Evolutionary conservation across 1,140 invertebrate species (phyloP).

Genomic region (Aphelinus certus): DNA sequence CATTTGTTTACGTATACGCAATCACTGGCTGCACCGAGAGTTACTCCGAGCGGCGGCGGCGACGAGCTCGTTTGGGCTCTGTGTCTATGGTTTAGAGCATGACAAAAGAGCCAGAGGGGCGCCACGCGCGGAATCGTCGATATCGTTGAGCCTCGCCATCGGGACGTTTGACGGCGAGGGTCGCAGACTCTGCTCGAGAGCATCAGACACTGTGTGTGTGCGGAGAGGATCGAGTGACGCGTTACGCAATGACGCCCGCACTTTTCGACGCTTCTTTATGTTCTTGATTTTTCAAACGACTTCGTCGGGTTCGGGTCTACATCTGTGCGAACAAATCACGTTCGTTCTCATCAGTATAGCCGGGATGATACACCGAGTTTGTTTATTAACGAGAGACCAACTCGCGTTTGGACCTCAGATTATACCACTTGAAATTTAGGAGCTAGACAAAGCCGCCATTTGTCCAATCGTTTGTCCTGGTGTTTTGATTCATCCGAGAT

Average conservation of each 20-base stretch:
- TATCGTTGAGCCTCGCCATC: conserved; percentile 4
- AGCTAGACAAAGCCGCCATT: too few relatives aligned
- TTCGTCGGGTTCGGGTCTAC: too few relatives aligned
- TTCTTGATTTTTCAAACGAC: background rate
- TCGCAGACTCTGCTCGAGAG: background rate
- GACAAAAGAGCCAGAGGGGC: conserved; percentile 8
- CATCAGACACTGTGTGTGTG: too few relatives aligned
- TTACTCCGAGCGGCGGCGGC: background rate
- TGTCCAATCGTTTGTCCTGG: too few relatives aligned
- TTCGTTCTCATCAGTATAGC: too few relatives aligned
- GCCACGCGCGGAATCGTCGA: conserved; percentile 4
- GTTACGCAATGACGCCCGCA: conserved; percentile 18
- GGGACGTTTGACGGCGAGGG: conserved; percentile 2
- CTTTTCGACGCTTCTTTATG: conserved; percentile 9
- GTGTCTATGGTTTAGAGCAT: background rate
- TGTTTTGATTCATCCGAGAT: too few relatives aligned
- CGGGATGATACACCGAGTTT: too few relatives aligned
- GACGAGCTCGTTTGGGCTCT: background rate
- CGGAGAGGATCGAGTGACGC: conserved; percentile 17
- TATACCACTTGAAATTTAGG: too few relatives aligned
- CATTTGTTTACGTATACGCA: conserved; percentile 30
- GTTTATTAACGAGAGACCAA: too few relatives aligned
- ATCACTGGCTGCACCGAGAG: background rate
- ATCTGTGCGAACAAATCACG: too few relatives aligned
- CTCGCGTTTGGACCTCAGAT: too few relatives aligned